Evolutionary conservation across 1,140 invertebrate genomes (phyloP).

Genomic region (Hermatobates lingyangjiaoensis): DNA sequence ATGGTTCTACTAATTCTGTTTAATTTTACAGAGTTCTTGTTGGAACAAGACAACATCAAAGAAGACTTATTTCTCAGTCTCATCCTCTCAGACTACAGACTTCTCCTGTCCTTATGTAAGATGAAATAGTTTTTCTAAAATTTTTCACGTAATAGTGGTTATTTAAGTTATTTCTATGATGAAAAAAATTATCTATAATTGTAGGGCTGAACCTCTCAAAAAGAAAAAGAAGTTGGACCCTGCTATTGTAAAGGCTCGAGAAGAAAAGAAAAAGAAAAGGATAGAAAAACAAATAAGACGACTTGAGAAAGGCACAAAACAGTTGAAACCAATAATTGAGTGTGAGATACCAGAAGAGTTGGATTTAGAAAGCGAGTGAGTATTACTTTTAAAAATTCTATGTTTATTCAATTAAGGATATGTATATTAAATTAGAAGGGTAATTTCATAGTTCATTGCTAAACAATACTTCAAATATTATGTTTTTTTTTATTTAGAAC

Average conservation of each 20-base stretch:
- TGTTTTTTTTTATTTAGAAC: background rate
- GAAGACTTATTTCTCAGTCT: too few relatives aligned
- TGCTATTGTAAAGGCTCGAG: slow-evolving; percentile 46
- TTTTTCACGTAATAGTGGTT: too few relatives aligned
- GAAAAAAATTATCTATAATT: too few relatives aligned
- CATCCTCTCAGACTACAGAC: too few relatives aligned
- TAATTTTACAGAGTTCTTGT: too few relatives aligned
- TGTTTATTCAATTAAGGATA: background rate
- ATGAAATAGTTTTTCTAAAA: too few relatives aligned
- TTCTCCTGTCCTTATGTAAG: too few relatives aligned
- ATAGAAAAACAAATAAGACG: slow-evolving; percentile 64
- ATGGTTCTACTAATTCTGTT: too few relatives aligned
- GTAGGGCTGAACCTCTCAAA: slow-evolving; percentile 70
- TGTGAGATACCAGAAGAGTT: slow-evolving; percentile 45
- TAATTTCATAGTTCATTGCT: background rate
- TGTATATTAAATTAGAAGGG: background rate
- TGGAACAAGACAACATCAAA: too few relatives aligned
- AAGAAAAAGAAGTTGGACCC: slow-evolving; percentile 77
- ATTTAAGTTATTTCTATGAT: too few relatives aligned
- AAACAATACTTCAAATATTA: background rate
- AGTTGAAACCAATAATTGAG: slow-evolving; percentile 69
- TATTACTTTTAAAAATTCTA: slow-evolving; percentile 7
- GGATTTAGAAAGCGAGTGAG: slow-evolving; percentile 42
- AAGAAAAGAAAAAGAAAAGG: slow-evolving; percentile 58
- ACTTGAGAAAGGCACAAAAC: slow-evolving; percentile 50